Base-by-base conservation (phyloP, 2,113 vertebrate species). In the Bubo bubo region DNA sequence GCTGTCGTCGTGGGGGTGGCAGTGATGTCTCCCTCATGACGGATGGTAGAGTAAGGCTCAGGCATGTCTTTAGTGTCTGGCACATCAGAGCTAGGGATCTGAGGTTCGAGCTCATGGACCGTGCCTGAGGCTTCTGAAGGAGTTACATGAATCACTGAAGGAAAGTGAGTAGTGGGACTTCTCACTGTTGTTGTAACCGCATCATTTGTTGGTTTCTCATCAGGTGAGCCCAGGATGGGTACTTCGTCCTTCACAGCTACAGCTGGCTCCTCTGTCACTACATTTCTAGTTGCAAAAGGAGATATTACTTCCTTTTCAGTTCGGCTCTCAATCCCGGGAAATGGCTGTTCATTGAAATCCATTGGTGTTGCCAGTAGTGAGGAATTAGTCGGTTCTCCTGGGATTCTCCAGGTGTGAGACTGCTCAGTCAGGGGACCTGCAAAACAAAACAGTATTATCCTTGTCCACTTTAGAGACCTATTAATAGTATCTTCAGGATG, bases 351-450 rank as follows among this genome's bases (percentile, higher is more conserved):
- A 0, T 23, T 86, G 79, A 93, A 74, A 86, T 92, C 50, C 67
- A 21, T 24, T 9, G 95, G 70, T 53, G 52, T 17, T 62, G 71
- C 43, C 35, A 45, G 50, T 18, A 72, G 37, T 2, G 97, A 97
- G 37, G 83, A 85, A 73, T 97, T 96, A 47, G 64, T 68, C 1
- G 10, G 50, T 75, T 81, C 95, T 94, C 26, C 94, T 49, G 52
- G 7, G 35, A 70, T 70, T 83, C 63, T 93, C 85, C 63, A 88
- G 39, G 59, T 67, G 50, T 0, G 91, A 63, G 95, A 62, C 27
- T 43, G 81, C 34, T 96, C 96, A 49, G 88, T 53, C 56, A 94
- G 39, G 4, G 97, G 80, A 94, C 88, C 97, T 97, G 67, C 39
- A 94, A 94, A 87, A 77, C 27, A 45, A 82, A 50, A 21, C 34